These are phyloP conservation scores for Actinopyga echinites DNA, from an alignment of 53 echinoderm and acorn worm species.

Conservation along the genomic window DNA sequence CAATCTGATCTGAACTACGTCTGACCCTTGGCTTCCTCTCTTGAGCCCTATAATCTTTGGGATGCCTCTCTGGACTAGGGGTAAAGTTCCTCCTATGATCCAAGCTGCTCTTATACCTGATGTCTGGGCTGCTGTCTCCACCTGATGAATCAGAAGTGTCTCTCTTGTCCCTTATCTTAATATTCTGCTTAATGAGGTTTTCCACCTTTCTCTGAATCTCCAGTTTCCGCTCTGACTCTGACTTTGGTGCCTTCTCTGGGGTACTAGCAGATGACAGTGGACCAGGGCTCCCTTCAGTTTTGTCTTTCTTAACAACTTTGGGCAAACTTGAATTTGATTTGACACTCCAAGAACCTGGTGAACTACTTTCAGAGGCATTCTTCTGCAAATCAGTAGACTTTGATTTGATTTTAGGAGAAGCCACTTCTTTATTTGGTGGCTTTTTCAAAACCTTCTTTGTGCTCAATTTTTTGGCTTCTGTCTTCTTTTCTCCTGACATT, in stretches of 20 bases:
- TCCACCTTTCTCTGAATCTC: conserved; percentile 31
- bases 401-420: not conserved
- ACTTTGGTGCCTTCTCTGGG: conserved; percentile 15
- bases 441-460: not conserved
- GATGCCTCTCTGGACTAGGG: conserved; percentile 13
- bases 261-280: conserved; percentile 21
- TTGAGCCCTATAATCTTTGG: conserved; percentile 4
- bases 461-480: not conserved
- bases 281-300: conserved; percentile 8
- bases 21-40: conserved; percentile 3
- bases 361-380: conserved; percentile 9
- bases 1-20: not conserved
- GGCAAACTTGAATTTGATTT: conserved; percentile 4
- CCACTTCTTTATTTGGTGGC: not conserved
- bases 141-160: conserved; percentile 20
- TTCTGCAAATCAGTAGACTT: not conserved
- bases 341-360: conserved; percentile 18
- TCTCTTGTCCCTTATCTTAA: conserved; percentile 23
- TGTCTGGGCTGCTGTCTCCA: conserved; percentile 33
- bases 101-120: not conserved
- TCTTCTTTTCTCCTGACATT: not conserved
- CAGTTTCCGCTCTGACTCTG: conserved; percentile 20
- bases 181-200: conserved; percentile 38
- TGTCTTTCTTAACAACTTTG: not conserved
- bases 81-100: not conserved